Conservation (phyloP, 2,888 invertebrate genomes). For the Tuberolachnus salignus region DNA sequence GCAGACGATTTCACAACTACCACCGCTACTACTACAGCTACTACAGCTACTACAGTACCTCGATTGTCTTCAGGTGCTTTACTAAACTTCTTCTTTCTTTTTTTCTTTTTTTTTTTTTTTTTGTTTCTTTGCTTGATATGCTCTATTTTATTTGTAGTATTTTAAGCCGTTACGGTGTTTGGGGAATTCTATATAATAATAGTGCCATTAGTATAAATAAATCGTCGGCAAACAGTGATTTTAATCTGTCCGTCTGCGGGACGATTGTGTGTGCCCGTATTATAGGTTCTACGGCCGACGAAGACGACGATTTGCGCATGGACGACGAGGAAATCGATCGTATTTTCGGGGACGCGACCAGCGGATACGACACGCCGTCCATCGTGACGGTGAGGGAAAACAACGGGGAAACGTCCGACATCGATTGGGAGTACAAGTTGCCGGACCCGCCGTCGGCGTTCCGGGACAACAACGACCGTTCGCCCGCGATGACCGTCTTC, state of each 20-base stretch:
- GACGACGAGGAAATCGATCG: conserved; percentile 61
- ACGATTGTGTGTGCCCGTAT: neutral
- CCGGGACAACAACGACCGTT: conserved; percentile 57
- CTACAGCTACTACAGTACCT: neutral
- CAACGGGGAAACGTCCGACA: conserved; percentile 45
- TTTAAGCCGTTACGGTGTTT: conserved; percentile 8
- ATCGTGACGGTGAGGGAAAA: conserved; percentile 13
- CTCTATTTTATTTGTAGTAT: conserved; percentile 26
- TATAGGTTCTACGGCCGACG: conserved; percentile 53
- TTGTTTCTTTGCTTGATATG: conserved; percentile 39
- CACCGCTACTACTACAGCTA: too few species aligned
- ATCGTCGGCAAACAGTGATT: too few species aligned
- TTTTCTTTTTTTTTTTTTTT: conserved; percentile 50
- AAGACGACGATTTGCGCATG: conserved; percentile 57
- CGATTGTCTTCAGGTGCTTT: conserved; percentile 55
- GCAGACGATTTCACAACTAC: too few species aligned
- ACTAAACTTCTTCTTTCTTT: conserved; percentile 48
- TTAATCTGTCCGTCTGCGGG: too few species aligned
- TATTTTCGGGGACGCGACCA: conserved; percentile 60
- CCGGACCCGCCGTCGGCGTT: conserved; percentile 67
- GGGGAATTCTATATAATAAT: neutral
- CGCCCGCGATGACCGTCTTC: conserved; percentile 59
- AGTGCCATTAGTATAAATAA: too few species aligned
- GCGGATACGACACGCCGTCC: conserved; percentile 59
- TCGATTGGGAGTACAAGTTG: conserved; percentile 67